phyloP scores from a whole-genome alignment of 1,140 invertebrate genomes.

The Helicoverpa armigera region DNA sequence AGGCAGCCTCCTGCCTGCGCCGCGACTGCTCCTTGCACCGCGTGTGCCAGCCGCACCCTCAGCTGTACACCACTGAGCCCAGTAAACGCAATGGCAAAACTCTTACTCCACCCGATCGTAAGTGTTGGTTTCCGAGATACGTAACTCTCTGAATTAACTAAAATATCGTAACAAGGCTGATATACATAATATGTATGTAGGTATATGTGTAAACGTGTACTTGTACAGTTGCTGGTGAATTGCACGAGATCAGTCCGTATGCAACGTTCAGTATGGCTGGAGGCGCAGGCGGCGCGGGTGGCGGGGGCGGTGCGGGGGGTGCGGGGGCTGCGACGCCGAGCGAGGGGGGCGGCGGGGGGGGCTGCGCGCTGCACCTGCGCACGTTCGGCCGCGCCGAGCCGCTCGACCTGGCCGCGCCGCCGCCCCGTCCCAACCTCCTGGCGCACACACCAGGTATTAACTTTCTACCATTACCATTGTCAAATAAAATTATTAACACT shows the following conservation, averaged over 20 bases:
- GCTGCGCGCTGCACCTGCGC: constrained; percentile 92
- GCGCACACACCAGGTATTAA: constrained; percentile 64
- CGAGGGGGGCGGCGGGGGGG: constrained; percentile 56
- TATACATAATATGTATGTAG: too few relatives aligned
- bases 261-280: constrained; percentile 92
- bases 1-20: constrained; percentile 48
- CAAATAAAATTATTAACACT: too few relatives aligned
- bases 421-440: constrained; percentile 67
- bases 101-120: constrained; percentile 59
- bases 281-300: constrained; percentile 57
- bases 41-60: constrained; percentile 50
- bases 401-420: constrained; percentile 79
- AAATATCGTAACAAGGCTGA: too few relatives aligned
- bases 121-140: neutral
- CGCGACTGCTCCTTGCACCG: constrained; percentile 51
- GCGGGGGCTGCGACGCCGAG: constrained; percentile 76
- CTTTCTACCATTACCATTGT: neutral
- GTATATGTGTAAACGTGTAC: too few relatives aligned
- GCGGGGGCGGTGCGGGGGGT: neutral
- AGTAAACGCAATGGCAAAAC: constrained; percentile 66
- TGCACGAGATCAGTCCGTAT: constrained; percentile 94
- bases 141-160: too few relatives aligned
- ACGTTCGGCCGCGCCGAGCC: constrained; percentile 92
- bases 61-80: constrained; percentile 67
- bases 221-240: constrained; percentile 80